Percentiles rank a stretch among this genome's conserved stretches.
Conservation (phyloP, 37 sponge, comb jelly and placozoan species). For the Aphrocallistes beatrix region DNA sequence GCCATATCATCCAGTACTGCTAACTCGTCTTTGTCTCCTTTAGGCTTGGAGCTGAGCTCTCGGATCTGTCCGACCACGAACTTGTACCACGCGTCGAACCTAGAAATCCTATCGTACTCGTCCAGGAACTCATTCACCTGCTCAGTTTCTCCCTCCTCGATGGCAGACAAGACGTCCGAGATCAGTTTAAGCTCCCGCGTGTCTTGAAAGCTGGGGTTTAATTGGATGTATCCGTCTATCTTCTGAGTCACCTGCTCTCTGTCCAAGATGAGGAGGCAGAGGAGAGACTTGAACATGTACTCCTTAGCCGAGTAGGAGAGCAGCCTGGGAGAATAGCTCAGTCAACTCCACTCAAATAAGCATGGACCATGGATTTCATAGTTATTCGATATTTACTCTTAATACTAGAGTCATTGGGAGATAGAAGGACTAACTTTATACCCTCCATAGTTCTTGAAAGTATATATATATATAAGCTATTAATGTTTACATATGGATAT, state of each 20-base stretch:
- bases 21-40: neutral
- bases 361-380: no score
- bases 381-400: no score
- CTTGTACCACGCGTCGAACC: constrained; percentile 2
- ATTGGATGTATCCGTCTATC: neutral
- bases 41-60: neutral
- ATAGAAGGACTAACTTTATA: no score
- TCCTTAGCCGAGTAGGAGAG: neutral
- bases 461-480: no score
- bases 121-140: neutral
- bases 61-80: neutral
- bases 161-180: neutral
- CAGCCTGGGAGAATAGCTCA: neutral
- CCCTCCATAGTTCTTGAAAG: no score
- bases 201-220: neutral
- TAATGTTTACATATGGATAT: no score
- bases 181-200: neutral
- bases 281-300: neutral
- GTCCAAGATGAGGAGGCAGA: neutral
- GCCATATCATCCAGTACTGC: neutral
- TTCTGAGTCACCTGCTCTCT: neutral
- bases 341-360: no score
- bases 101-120: neutral
- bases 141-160: neutral
- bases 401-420: no score